Conservation (phyloP, 2,113 vertebrate species). For the Urocolius indicus region DNA sequence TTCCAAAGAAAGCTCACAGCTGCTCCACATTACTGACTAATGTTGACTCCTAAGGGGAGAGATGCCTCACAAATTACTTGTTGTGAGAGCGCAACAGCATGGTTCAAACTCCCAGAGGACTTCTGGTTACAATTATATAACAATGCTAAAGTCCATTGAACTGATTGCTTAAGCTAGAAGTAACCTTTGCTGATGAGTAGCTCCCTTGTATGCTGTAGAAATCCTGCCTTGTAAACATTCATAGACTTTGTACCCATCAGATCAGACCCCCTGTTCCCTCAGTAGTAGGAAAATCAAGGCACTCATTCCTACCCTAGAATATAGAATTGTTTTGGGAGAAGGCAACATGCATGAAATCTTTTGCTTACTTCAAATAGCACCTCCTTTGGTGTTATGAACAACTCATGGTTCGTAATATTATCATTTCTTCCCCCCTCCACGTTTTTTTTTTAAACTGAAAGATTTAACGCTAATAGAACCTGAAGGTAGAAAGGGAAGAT, state of each 20-base stretch:
- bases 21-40: slow-evolving; percentile 1
- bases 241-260: neutral
- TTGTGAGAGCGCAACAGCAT: neutral
- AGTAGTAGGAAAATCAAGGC: neutral
- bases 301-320: neutral
- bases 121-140: slow-evolving; percentile 50
- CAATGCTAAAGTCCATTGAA: slow-evolving; percentile 21
- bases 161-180: slow-evolving; percentile 27
- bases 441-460: neutral
- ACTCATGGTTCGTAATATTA: neutral
- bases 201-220: neutral
- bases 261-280: neutral
- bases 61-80: slow-evolving; percentile 26
- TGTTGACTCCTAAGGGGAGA: neutral
- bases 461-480: neutral
- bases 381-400: neutral
- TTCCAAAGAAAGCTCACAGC: neutral
- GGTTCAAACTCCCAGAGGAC: slow-evolving; percentile 1
- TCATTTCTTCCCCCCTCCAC: neutral
- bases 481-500: neutral
- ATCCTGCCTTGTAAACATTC: slow-evolving; percentile 1
- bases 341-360: neutral
- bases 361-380: neutral
- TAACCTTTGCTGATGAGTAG: slow-evolving; percentile 21
- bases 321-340: neutral